These are phyloP conservation scores for Actenoides hombroni DNA, from an alignment of 2,113 vertebrate species.

Conservation along the genomic window DNA sequence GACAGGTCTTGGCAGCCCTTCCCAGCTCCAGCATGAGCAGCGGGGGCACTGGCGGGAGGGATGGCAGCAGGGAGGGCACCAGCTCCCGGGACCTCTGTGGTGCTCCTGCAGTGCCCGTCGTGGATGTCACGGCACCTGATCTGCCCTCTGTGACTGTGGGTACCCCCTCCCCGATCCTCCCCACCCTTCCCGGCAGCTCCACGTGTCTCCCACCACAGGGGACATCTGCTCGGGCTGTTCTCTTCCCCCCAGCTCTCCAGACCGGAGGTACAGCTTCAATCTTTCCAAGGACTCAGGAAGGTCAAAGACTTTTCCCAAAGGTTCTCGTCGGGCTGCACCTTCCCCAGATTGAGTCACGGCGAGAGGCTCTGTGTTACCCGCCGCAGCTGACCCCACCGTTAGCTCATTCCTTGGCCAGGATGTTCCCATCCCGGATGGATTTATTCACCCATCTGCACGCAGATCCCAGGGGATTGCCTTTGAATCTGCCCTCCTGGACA, in stretches of 20 bases:
- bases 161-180: not conserved
- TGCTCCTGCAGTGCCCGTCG: not conserved
- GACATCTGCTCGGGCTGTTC: not conserved
- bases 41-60: not conserved
- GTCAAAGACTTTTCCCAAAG: not conserved
- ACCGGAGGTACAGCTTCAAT: not conserved
- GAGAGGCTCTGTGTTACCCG: not conserved
- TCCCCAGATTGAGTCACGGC: not conserved
- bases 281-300: not conserved
- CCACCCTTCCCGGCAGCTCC: not conserved
- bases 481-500: not conserved
- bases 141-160: fast-evolving
- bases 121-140: not conserved
- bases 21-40: not conserved
- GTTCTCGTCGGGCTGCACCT: not conserved
- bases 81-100: not conserved
- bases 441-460: not conserved
- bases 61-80: not conserved
- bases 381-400: fast-evolving
- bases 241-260: not conserved
- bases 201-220: fast-evolving
- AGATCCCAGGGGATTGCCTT: not conserved
- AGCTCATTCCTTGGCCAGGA: not conserved
- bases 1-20: not conserved
- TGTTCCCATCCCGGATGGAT: not conserved